phyloP scores from a whole-genome alignment of 1,140 invertebrate genomes.

The Drosophila yakuba region DNA sequence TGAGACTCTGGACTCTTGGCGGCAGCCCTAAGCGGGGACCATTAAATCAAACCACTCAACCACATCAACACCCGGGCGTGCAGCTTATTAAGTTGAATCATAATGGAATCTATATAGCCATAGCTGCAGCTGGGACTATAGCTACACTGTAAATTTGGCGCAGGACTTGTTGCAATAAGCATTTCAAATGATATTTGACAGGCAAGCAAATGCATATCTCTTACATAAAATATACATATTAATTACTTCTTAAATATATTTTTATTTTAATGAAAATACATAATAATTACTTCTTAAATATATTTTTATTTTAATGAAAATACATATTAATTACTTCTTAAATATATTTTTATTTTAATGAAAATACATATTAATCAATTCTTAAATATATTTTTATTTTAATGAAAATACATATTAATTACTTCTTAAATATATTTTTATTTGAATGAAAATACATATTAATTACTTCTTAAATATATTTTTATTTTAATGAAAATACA shows the following conservation, averaged over 20 bases:
- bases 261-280: too few relatives aligned
- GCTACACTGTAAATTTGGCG: conserved; percentile 4
- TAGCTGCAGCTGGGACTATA: conserved; percentile 11
- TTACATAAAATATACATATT: too few relatives aligned
- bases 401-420: too few relatives aligned
- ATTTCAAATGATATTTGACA: too few relatives aligned
- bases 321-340: too few relatives aligned
- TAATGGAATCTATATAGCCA: conserved; percentile 59
- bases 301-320: neutral
- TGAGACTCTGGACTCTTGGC: conserved; percentile 5
- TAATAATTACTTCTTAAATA: too few relatives aligned
- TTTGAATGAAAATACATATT: neutral
- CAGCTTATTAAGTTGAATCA: conserved; percentile 64
- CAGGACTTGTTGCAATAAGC: neutral
- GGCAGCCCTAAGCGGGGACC: conserved; percentile 46
- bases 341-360: neutral
- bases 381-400: too few relatives aligned
- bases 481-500: too few relatives aligned
- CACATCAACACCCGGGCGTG: conserved; percentile 58
- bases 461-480: too few relatives aligned
- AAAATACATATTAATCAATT: too few relatives aligned
- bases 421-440: neutral
- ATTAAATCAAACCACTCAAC: conserved; percentile 72
- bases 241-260: too few relatives aligned
- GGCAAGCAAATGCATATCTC: too few relatives aligned